Evolutionary conservation across 2,888 invertebrate species (phyloP), one percentile per base, ranked within the genome.

Genomic region (Cephus nigrinus): DNA sequence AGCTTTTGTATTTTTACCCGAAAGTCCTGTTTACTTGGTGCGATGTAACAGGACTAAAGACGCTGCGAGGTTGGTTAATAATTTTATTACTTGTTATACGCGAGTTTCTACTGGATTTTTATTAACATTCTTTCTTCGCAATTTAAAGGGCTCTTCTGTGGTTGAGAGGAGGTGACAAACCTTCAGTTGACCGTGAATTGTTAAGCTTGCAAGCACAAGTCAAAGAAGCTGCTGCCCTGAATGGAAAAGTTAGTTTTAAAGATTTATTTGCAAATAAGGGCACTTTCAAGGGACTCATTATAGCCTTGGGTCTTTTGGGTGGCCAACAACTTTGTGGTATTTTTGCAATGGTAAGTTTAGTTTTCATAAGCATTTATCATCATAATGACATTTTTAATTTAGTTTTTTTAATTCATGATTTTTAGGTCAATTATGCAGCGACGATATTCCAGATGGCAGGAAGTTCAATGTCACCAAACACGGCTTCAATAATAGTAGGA

Each of bases 401-500:
- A 32, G 36, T 33, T 76, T 74, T 33, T 12, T 30, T 33, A 34
- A 75, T n/a, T n/a, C 4, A 32, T 40, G 9, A 55, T 55, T 55
- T 88, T 1, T 88, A 93, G 75, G 90, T 93, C 30, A 88, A 88
- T 83, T 91, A 93, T 82, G 93, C 94, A 0, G 92, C 93, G 81
- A 90, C 90, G 1, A 93, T 94, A 75, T 94, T 94, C 86, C 85
- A 89, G 0, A 88, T 92, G 76, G 92, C 94, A 0, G 93, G 93
- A 1, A 93, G 93, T 2, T 89, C 90, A 1, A 83, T 93, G 0
- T 92, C 92, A 0, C 92, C 94, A 0, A 92, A 93, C 74, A 82
- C 92, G 31, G 93, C 94, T 74, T 93, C 95, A 0, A 94, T 95
- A 0, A 88, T 94, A 32, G 93, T 95, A 11, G 95, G 94, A 0